Evolutionary conservation across 1,140 invertebrate genomes (phyloP), one percentile per base, ranked within the genome.

Genomic region (Drosophila sechellia): DNA sequence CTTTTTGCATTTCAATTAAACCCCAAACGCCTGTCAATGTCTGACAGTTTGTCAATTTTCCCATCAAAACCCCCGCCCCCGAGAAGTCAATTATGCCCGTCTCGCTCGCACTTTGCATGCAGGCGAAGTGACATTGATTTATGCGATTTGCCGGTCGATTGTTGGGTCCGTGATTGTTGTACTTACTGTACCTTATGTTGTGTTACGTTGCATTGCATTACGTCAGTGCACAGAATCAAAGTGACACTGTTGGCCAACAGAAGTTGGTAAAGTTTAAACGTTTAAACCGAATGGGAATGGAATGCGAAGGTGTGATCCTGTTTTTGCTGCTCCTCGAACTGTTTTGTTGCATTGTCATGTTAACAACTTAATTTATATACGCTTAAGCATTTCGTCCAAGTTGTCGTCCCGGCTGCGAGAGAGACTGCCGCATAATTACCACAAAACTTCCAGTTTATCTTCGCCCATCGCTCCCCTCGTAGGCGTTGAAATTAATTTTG

Each of bases 1-100:
- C 85, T 84, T 89, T 86, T 89, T 90, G 85, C 87, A 87, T 90
- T 90, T 90, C 87, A 90, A 90, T 90, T 90, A 90, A 87, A 87
- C 71, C 68, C 73, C 75, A 71, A 76, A 76, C 61, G 72, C 81
- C 84, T 81, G 81, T 86, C 86, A 90, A 87, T 86, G 83, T 90
- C 81, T 90, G 87, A 90, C 87, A 90, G 87, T 90, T 84, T 90
- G 87, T 90, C 87, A 90, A 87, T 90, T 75, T 76, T 74, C 48
- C 79, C 40, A 61, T 63, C 60, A 31, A 20, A 43, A 5, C 45
- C 58, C 17, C 50, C 39, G 8, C 2, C 1, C 20, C 48, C 25
- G 25, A 49, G 45, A 13, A 46, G 45, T 48, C 55, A 61, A 58
- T 61, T 61, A 61, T 12, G 22, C 34, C 40, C 53, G 39, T 43